phyloP scores from a whole-genome alignment of 2,888 invertebrate species.

The Aspidiotus rigidus region DNA sequence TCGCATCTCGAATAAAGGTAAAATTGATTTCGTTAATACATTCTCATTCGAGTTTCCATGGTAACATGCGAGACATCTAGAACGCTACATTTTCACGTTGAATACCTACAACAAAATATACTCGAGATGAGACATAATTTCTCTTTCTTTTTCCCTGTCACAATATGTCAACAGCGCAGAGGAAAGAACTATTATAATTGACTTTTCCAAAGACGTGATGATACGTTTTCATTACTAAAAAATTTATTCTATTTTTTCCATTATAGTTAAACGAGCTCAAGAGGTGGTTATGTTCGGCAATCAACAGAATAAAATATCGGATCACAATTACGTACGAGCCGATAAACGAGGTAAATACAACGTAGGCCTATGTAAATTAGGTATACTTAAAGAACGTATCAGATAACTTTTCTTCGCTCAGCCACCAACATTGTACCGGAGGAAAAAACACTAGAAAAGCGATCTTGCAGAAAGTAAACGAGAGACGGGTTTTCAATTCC shows the following conservation, averaged over 20 bases:
- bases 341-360: constrained; percentile 39
- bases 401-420: too few species aligned
- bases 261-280: constrained; percentile 43
- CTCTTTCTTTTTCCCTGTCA: too few species aligned
- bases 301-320: constrained; percentile 43
- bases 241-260: not conserved
- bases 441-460: too few species aligned
- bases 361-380: too few species aligned
- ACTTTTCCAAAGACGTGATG: not conserved
- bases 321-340: constrained; percentile 37
- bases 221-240: not conserved
- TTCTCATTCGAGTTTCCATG: constrained; percentile 19
- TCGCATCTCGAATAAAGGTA: constrained; percentile 25
- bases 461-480: too few species aligned
- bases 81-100: constrained; percentile 1
- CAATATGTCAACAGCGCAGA: too few species aligned
- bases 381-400: too few species aligned
- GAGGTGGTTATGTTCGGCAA: constrained; percentile 45
- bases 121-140: too few species aligned
- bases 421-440: too few species aligned
- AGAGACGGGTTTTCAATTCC: too few species aligned
- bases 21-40: constrained; percentile 25
- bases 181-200: not conserved
- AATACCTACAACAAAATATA: not conserved
- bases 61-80: not conserved